Percentiles rank a stretch among this genome's conserved stretches.
phyloP scores from a whole-genome alignment of 2,113 vertebrate genomes.

The Narcine bancroftii region DNA sequence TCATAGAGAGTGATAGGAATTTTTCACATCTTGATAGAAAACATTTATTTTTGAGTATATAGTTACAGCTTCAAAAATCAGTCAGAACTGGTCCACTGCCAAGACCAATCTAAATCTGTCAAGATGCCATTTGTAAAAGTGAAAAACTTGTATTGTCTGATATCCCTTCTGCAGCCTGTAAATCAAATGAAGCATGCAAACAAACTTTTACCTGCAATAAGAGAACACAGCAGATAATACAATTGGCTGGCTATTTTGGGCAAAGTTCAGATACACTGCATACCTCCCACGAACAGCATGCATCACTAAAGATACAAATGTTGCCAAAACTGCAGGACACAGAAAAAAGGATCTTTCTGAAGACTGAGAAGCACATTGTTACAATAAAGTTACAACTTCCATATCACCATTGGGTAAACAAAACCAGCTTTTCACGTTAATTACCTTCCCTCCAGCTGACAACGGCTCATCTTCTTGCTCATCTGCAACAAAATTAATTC shows the following conservation, averaged over 20 bases:
- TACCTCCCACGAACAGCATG: not conserved
- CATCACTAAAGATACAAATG: not conserved
- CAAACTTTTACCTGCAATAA: not conserved
- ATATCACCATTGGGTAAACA: not conserved
- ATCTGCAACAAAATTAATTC: conserved; percentile 60
- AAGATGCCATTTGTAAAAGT: not conserved
- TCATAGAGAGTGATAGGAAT: not conserved
- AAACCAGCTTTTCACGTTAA: not conserved
- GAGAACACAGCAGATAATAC: not conserved
- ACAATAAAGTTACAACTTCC: not conserved
- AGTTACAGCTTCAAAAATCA: not conserved
- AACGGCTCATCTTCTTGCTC: conserved; percentile 89
- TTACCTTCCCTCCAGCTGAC: conserved; percentile 82
- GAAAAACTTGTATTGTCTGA: not conserved
- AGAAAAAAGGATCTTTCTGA: not conserved
- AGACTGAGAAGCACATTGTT: not conserved
- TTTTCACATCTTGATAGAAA: not conserved
- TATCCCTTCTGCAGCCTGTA: not conserved
- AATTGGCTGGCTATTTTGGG: too few relatives aligned
- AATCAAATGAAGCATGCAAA: not conserved
- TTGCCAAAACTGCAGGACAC: not conserved
- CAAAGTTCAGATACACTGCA: too few relatives aligned
- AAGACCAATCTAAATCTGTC: not conserved
- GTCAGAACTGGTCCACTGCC: not conserved
- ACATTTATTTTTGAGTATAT: not conserved